phyloP scores from a whole-genome alignment of 2,113 vertebrate genomes.

The Egretta garzetta region DNA sequence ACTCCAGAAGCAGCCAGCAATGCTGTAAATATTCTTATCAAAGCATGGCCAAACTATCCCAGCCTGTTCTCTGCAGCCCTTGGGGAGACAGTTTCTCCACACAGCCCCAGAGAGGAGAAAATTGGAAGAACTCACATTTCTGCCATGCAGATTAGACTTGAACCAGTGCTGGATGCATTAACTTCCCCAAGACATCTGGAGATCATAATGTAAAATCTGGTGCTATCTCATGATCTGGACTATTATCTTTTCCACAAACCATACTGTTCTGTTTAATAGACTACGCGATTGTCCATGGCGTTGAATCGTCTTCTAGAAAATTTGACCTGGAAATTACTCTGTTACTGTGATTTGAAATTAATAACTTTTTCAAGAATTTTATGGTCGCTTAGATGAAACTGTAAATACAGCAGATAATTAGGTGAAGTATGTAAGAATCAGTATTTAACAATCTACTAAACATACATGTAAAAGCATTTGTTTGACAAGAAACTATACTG shows the following conservation, averaged over 20 bases:
- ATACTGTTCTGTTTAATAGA: neutral
- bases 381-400: constrained; percentile 32
- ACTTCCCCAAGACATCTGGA: constrained; percentile 36
- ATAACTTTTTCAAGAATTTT: constrained; percentile 20
- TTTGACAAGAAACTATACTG: neutral
- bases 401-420: constrained; percentile 49
- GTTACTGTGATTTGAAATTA: constrained; percentile 39
- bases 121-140: neutral
- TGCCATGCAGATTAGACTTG: constrained; percentile 4
- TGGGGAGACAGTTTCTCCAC: neutral
- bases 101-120: neutral
- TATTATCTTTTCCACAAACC: constrained; percentile 31
- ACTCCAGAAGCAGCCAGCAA: neutral
- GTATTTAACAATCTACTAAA: constrained; percentile 56
- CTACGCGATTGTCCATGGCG: neutral
- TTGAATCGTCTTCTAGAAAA: constrained; percentile 6
- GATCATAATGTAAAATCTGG: constrained; percentile 14
- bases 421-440: constrained; percentile 53
- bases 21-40: neutral
- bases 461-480: constrained; percentile 28
- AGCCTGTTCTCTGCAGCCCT: neutral
- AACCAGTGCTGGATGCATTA: constrained; percentile 31
- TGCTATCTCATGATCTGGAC: neutral
- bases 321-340: constrained; percentile 34
- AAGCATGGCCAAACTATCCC: neutral